Evolutionary conservation across 2,888 invertebrate species (phyloP).

Genomic region (Drosophila picticornis): DNA sequence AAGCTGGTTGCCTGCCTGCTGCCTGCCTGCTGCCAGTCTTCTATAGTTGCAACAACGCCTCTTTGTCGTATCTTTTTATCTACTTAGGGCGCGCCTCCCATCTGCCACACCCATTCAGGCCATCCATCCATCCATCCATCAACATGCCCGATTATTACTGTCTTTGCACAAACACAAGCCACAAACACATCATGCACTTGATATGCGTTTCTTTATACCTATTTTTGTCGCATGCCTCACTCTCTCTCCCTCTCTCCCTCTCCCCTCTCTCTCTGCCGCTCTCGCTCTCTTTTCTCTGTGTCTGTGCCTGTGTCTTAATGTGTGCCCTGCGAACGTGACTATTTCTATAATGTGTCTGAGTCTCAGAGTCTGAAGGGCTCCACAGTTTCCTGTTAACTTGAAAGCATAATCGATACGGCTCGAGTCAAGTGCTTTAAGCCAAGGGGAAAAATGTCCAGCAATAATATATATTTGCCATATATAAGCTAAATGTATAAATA

Average conservation of each 20-base stretch:
- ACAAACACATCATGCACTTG: constrained; percentile 63
- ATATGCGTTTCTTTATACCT: constrained; percentile 42
- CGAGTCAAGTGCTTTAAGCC: constrained; percentile 1
- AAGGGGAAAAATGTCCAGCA: background rate
- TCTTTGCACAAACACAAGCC: constrained; percentile 24
- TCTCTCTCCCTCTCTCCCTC: background rate
- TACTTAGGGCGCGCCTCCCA: constrained; percentile 49
- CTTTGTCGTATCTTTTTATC: constrained; percentile 68
- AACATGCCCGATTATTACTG: constrained; percentile 52
- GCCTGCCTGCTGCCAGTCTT: constrained; percentile 9
- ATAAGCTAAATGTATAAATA: too few species aligned
- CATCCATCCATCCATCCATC: constrained; percentile 17
- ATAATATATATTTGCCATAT: too few species aligned
- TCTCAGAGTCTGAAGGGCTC: constrained; percentile 26
- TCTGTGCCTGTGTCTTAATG: constrained; percentile 15
- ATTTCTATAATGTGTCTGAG: constrained; percentile 56
- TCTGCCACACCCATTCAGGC: constrained; percentile 1
- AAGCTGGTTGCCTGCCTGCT: constrained; percentile 28
- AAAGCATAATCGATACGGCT: constrained; percentile 30
- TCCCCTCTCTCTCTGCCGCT: background rate
- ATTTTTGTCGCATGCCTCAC: constrained; percentile 33
- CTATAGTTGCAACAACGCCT: constrained; percentile 49
- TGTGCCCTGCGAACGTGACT: constrained; percentile 63
- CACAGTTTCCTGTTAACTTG: constrained; percentile 32
- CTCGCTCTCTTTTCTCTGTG: background rate